A percentile compares a stretch with the other conserved stretches of the same genome.
Evolutionary conservation across 2,113 vertebrate genomes (phyloP).

Genomic region (Eurystomus gularis): DNA sequence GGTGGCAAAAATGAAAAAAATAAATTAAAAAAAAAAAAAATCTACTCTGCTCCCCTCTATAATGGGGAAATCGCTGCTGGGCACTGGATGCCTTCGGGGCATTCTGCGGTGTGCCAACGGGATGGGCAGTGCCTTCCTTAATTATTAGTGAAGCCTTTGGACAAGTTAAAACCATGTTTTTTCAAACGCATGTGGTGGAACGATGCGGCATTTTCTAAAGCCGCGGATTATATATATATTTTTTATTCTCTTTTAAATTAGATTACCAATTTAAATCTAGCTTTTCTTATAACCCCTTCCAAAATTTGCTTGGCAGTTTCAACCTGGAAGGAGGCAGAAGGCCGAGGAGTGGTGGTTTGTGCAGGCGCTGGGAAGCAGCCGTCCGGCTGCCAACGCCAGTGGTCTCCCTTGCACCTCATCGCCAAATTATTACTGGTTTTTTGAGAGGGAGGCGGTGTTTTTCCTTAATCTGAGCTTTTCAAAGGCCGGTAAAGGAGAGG

Average conservation of each 20-base stretch:
- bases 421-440: not conserved
- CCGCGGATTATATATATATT: not conserved
- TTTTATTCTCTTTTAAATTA: not conserved
- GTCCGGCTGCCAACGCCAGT: not conserved
- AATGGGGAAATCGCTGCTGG: accelerated
- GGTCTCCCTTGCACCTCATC: not conserved
- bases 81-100: not conserved
- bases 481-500: not conserved
- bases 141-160: not conserved
- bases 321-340: not conserved
- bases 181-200: not conserved
- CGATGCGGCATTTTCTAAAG: accelerated
- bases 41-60: not conserved
- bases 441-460: not conserved
- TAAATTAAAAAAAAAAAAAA: not conserved
- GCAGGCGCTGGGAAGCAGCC: not conserved
- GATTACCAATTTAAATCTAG: not conserved
- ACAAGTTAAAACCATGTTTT: not conserved
- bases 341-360: not conserved
- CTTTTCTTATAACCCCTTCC: not conserved
- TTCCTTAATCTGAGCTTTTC: not conserved
- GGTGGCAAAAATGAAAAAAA: not conserved
- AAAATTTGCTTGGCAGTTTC: not conserved
- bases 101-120: accelerated
- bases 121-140: not conserved